Conservation (phyloP, 2,888 invertebrate genomes). For the Eupelmus urozonus region DNA sequence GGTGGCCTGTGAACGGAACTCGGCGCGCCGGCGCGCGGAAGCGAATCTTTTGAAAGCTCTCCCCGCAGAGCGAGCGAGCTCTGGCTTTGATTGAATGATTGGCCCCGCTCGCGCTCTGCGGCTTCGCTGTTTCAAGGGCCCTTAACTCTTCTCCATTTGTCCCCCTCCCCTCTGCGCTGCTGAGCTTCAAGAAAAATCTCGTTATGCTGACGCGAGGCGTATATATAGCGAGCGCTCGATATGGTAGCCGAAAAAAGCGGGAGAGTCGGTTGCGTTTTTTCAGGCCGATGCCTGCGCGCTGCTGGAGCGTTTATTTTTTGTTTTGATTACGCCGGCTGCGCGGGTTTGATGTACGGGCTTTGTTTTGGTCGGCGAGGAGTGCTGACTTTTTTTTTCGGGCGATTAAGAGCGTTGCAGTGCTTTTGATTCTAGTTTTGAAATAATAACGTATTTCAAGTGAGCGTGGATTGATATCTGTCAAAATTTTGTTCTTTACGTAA, state of each 20-base stretch:
- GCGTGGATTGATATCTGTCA: no score
- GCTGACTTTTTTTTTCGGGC: no score
- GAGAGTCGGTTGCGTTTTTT: background rate
- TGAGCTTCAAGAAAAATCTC: slow-evolving; percentile 25
- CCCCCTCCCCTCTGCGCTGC: background rate
- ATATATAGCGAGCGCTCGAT: no score
- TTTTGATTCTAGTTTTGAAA: no score
- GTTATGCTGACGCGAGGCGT: slow-evolving; percentile 13
- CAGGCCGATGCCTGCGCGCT: no score
- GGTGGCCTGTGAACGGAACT: background rate
- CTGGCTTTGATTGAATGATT: slow-evolving; percentile 57
- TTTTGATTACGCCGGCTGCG: background rate
- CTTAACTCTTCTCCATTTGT: slow-evolving; percentile 40
- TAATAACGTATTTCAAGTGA: no score
- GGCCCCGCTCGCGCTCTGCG: background rate
- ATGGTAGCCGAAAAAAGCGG: background rate
- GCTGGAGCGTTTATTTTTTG: background rate
- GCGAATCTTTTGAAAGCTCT: slow-evolving; percentile 51
- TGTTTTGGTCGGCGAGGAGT: no score
- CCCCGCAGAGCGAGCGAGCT: background rate
- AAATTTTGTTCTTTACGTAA: no score
- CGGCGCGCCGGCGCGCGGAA: slow-evolving; percentile 26
- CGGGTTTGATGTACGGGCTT: no score
- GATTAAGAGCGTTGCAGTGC: no score
- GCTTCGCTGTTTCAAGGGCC: slow-evolving; percentile 48